A percentile compares a stretch with the other conserved stretches of the same genome.
These are phyloP conservation scores for Cepaea hortensis DNA, from an alignment of 2,888 invertebrate genomes.

Conservation along the genomic window DNA sequence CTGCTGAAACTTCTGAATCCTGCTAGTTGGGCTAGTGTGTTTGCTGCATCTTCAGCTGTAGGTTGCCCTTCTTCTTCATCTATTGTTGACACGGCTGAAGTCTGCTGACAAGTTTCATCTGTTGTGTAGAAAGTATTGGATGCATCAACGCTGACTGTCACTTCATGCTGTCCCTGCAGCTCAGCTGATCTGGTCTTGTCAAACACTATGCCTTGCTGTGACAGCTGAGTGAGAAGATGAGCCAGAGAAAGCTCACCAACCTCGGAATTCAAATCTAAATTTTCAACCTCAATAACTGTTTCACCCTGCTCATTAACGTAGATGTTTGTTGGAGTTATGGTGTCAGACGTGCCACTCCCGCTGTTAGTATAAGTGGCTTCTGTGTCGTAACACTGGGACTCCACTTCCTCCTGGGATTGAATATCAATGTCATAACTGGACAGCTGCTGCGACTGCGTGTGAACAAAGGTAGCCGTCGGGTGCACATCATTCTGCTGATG, in stretches of 20 bases:
- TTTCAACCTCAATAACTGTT: conserved; percentile 55
- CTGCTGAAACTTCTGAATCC: conserved; percentile 43
- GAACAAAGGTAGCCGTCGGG: not conserved
- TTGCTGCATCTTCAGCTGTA: conserved; percentile 54
- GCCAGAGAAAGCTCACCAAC: conserved; percentile 52
- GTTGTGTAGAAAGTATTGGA: conserved; percentile 19
- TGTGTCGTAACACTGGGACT: not conserved
- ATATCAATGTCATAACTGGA: conserved; percentile 3
- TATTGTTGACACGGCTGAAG: not conserved
- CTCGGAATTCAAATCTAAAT: conserved; percentile 51
- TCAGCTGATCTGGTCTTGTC: conserved; percentile 43
- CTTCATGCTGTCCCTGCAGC: conserved; percentile 37
- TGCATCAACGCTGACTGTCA: not conserved
- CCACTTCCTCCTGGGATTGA: conserved; percentile 30
- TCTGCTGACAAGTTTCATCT: not conserved
- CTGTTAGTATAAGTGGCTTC: not conserved
- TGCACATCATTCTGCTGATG: conserved; percentile 3
- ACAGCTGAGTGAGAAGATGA: conserved; percentile 52
- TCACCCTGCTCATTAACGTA: conserved; percentile 54
- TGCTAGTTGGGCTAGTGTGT: conserved; percentile 52
- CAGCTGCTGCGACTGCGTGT: not conserved
- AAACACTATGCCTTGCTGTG: conserved; percentile 55
- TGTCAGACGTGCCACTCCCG: conserved; percentile 9
- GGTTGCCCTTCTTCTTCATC: conserved; percentile 48
- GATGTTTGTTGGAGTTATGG: conserved; percentile 50